Evolutionary conservation across 2,797 vertebrate genomes (phyloP).

Genomic region (Halcyon chelicuti): DNA sequence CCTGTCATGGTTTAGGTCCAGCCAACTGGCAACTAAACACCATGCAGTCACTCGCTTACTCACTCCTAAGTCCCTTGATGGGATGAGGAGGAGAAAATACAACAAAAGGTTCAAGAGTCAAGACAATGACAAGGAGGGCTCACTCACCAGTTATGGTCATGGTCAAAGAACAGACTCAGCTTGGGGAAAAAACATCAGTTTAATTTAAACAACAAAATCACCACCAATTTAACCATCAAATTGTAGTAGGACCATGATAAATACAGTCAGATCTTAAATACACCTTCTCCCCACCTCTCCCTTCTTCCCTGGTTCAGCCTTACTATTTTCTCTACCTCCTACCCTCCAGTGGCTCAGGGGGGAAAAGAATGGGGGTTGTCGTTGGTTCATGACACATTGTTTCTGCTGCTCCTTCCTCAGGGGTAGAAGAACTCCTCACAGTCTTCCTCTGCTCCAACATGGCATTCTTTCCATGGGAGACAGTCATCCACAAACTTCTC

Average conservation of each 20-base stretch:
- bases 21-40: background rate
- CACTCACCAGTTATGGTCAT: background rate
- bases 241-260: background rate
- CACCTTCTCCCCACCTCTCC: background rate
- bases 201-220: background rate
- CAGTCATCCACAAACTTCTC: background rate
- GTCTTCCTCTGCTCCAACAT: background rate
- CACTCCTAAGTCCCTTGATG: background rate
- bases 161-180: background rate
- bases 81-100: background rate
- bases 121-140: background rate
- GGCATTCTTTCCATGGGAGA: background rate
- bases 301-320: background rate
- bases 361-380: background rate
- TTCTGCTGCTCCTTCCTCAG: background rate
- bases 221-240: background rate
- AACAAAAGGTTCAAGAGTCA: background rate
- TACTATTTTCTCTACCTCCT: background rate
- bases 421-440: background rate
- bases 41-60: background rate
- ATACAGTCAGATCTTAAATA: background rate
- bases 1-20: background rate
- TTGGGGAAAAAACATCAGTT: background rate
- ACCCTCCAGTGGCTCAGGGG: background rate
- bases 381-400: background rate